These are phyloP conservation scores for Syngnathus typhle DNA, from an alignment of 2,113 vertebrate genomes.

Conservation along the genomic window DNA sequence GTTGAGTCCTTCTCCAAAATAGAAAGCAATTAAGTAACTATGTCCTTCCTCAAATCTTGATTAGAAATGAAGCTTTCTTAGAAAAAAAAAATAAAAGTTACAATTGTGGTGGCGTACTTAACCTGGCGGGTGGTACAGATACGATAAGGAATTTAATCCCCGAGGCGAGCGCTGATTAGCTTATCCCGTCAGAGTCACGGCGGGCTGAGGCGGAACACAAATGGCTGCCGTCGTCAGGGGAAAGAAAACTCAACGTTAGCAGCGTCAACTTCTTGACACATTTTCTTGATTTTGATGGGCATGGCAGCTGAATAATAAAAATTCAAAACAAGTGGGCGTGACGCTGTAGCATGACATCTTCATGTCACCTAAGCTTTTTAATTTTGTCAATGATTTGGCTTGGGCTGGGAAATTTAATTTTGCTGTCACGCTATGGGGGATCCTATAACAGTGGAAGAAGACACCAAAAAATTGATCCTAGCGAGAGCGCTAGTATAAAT, in stretches of 20 bases:
- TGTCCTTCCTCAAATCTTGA: slow-evolving; percentile 64
- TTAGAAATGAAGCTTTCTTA: slow-evolving; percentile 61
- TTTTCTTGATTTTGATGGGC: neutral
- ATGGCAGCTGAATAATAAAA: neutral
- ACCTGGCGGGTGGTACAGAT: slow-evolving; percentile 66
- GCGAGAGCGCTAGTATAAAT: too few species aligned
- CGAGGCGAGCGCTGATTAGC: slow-evolving; percentile 62
- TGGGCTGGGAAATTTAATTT: neutral
- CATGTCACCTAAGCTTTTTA: neutral
- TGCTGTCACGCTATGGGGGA: too few species aligned
- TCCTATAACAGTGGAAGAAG: too few species aligned
- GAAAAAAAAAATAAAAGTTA: slow-evolving; percentile 62
- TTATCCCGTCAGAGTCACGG: slow-evolving; percentile 48
- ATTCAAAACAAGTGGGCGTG: neutral
- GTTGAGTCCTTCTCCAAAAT: slow-evolving; percentile 48
- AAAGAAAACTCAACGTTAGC: slow-evolving; percentile 13
- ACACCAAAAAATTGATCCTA: too few species aligned
- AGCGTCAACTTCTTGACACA: slow-evolving; percentile 21
- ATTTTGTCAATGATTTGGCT: neutral
- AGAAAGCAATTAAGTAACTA: slow-evolving; percentile 63
- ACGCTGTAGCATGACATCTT: neutral
- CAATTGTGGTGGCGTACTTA: slow-evolving; percentile 60
- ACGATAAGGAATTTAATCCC: slow-evolving; percentile 68
- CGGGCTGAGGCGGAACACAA: slow-evolving; percentile 33
- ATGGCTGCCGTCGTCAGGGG: slow-evolving; percentile 32